Percentiles rank a stretch among this genome's conserved stretches.
These are phyloP conservation scores for Hippocampus zosterae DNA, from an alignment of 2,113 vertebrate species.

Conservation along the genomic window DNA sequence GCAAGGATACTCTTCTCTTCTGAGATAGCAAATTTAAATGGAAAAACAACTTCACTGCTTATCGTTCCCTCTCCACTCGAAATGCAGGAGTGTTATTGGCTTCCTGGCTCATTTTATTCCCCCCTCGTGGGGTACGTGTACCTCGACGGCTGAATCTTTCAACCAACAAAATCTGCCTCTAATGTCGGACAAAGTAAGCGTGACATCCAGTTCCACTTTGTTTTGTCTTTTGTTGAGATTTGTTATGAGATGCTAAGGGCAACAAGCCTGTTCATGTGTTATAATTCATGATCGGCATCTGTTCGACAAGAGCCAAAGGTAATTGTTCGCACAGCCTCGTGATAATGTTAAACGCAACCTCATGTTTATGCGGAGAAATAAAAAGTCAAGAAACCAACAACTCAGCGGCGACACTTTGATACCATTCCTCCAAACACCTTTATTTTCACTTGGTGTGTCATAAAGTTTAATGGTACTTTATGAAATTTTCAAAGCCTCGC, in stretches of 20 bases:
- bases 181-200: not conserved
- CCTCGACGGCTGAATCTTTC: not conserved
- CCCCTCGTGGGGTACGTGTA: not conserved
- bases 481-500: conserved; percentile 43
- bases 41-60: conserved; percentile 17
- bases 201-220: not conserved
- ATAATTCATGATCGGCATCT: conserved; percentile 2
- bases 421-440: conserved; percentile 27
- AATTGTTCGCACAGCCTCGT: conserved; percentile 22
- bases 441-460: conserved; percentile 52
- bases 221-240: not conserved
- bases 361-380: conserved; percentile 22
- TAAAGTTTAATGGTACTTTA: conserved; percentile 55
- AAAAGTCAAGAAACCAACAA: conserved; percentile 36
- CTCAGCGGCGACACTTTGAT: conserved; percentile 21
- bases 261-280: not conserved
- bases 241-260: not conserved
- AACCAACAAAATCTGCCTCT: not conserved
- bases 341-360: conserved; percentile 23
- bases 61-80: conserved; percentile 11
- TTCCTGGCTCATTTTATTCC: conserved; percentile 17
- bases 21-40: conserved; percentile 19
- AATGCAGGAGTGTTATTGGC: conserved; percentile 5
- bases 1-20: conserved; percentile 7
- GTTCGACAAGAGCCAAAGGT: conserved; percentile 2